Evolutionary conservation across 1,140 invertebrate genomes (phyloP), one percentile per base, ranked within the genome.

Genomic region (Diploscapter pachys): DNA sequence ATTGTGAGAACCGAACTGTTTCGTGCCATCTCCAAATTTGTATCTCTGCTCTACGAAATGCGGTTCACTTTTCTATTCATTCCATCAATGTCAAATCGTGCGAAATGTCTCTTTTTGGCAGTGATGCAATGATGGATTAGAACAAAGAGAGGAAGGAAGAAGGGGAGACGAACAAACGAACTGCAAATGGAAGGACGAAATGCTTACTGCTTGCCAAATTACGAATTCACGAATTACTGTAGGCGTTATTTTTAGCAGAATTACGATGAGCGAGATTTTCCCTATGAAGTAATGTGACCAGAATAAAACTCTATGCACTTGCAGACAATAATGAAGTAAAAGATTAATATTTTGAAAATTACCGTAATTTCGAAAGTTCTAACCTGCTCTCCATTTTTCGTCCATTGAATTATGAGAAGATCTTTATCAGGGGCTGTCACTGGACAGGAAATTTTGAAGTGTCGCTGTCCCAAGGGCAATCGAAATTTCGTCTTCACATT

Each of bases 381-480:
- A 64, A 76, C 75, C 75, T 71, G 69, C 53, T 76, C 75, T 62
- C 75, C 75, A 57, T 76, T 76, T 49, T 71, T 71, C 52, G 72
- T 55, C 75, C 75, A 76, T 72, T 71, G 59, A 4, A 72, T 65
- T 63, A 76, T 76, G 8, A 56, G 64, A 8, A 66, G 66, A n/a
- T 76, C 70, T 52, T 76, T 71, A 8, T 76, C 69, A 3, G 48
- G 4, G 5, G 63, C 63, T 9, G 72, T 61, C 11, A 72, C 66
- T 56, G 75, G 75, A 63, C 75, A 76, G 48, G 56, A 51, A 50
- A 76, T 63, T 50, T 62, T 71, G 70, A 76, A 76, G n/a, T 64
- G 68, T 50, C 72, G 71, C 51, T 71, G 61, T 4, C 75, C 75
- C 50, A 71, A 50, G 48, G 69, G 62, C 31, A 76, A 57, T 4